Conservation (phyloP, 1,140 invertebrate species). For the Geopemphigus sp. region DNA sequence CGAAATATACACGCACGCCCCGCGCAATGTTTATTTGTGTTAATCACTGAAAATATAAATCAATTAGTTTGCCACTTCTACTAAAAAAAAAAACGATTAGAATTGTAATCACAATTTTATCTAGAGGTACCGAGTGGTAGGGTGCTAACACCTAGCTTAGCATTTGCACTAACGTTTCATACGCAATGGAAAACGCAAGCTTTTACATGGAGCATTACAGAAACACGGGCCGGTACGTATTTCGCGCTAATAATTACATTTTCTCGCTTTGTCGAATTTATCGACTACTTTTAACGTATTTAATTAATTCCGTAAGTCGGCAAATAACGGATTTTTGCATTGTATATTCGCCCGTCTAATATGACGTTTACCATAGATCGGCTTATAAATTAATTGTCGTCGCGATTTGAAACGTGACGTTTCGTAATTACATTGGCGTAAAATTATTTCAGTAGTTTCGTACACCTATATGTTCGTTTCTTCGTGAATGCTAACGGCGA, state of each 20-base stretch:
- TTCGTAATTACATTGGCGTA: too few species aligned
- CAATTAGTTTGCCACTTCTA: background rate
- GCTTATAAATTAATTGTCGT: too few species aligned
- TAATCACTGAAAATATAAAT: background rate
- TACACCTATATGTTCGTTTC: too few species aligned
- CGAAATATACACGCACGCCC: background rate
- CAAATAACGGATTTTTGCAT: background rate
- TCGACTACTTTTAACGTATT: background rate
- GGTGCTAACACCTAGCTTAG: background rate
- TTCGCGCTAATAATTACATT: background rate
- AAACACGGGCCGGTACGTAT: background rate
- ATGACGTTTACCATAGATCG: background rate
- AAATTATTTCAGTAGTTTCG: too few species aligned
- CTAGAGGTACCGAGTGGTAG: background rate
- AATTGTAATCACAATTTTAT: background rate
- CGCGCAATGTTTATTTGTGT: background rate
- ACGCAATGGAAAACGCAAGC: background rate
- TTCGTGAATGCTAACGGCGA: too few species aligned
- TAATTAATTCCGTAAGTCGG: too few species aligned
- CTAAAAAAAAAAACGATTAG: too few species aligned
- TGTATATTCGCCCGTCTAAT: background rate
- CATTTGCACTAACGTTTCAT: background rate
- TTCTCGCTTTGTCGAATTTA: background rate
- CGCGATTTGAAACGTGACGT: too few species aligned
- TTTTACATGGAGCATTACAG: background rate